Conservation (phyloP, 1,140 invertebrate genomes). For the Eueides isabella region DNA sequence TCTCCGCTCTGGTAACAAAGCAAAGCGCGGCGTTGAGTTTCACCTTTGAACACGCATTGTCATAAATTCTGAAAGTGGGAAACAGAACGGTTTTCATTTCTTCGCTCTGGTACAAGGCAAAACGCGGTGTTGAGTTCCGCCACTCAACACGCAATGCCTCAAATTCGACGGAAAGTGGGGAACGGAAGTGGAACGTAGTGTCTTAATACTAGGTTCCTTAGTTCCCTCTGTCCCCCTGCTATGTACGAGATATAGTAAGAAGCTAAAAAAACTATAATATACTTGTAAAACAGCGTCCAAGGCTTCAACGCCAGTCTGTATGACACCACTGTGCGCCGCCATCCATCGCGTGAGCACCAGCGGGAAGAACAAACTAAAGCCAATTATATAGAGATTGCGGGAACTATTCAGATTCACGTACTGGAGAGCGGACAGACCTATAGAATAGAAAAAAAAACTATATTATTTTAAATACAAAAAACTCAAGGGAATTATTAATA, state of each 20-base stretch:
- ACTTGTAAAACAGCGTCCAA: neutral
- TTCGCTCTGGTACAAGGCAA: too few species aligned
- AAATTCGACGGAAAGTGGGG: neutral
- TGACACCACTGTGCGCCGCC: conserved; percentile 84
- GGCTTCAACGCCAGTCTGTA: conserved; percentile 86
- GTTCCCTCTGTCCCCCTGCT: neutral
- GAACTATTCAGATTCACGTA: conserved; percentile 92
- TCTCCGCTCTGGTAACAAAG: too few species aligned
- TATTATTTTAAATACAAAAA: neutral
- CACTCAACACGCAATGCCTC: too few species aligned
- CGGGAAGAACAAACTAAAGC: conserved; percentile 93
- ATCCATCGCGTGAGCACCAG: conserved; percentile 91
- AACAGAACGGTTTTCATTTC: too few species aligned
- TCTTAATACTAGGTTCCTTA: neutral
- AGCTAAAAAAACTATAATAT: neutral
- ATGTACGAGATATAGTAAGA: neutral
- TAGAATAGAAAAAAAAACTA: neutral
- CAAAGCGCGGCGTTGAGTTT: too few species aligned
- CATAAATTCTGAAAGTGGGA: too few species aligned
- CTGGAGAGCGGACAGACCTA: conserved; percentile 90
- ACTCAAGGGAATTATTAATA: too few species aligned
- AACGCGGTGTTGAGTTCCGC: neutral
- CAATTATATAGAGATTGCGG: conserved; percentile 93
- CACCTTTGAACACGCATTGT: too few species aligned
- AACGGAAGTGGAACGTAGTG: neutral